Evolutionary conservation across 35 echinoderm and acorn worm species (phyloP).

Genomic region (Amphiura filiformis): DNA sequence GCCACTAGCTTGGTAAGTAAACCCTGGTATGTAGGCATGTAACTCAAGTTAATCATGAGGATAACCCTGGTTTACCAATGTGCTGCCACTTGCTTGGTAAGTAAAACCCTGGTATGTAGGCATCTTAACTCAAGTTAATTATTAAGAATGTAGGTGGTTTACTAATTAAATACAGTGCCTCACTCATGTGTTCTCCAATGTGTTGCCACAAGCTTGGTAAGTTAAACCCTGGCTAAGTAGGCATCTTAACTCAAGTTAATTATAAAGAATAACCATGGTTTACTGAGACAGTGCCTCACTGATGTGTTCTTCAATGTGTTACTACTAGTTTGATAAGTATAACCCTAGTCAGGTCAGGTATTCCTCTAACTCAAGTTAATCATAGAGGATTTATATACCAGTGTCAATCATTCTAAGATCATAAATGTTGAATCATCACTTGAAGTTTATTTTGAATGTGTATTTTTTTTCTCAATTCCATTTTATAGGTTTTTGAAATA

Average conservation of each 20-base stretch:
- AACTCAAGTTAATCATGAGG: conserved; percentile 40
- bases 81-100: conserved; percentile 94
- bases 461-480: neutral
- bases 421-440: too few relatives aligned
- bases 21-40: neutral
- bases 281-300: conserved; percentile 50
- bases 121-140: neutral
- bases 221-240: too few relatives aligned
- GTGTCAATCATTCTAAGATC: too few relatives aligned
- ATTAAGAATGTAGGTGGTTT: conserved; percentile 76
- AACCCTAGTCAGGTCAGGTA: too few relatives aligned
- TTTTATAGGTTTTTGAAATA: conserved; percentile 85
- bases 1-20: conserved; percentile 84
- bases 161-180: conserved; percentile 66
- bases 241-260: conserved; percentile 56
- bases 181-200: conserved; percentile 86
- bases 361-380: too few relatives aligned
- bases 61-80: conserved; percentile 85
- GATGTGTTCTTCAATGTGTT: too few relatives aligned
- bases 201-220: conserved; percentile 91
- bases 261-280: conserved; percentile 79
- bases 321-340: too few relatives aligned
- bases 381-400: too few relatives aligned
- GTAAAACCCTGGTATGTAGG: neutral
- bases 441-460: too few relatives aligned